These are phyloP conservation scores for Phataginus tetradactyla DNA, from an alignment of 2,797 vertebrate genomes.

Conservation along the genomic window DNA sequence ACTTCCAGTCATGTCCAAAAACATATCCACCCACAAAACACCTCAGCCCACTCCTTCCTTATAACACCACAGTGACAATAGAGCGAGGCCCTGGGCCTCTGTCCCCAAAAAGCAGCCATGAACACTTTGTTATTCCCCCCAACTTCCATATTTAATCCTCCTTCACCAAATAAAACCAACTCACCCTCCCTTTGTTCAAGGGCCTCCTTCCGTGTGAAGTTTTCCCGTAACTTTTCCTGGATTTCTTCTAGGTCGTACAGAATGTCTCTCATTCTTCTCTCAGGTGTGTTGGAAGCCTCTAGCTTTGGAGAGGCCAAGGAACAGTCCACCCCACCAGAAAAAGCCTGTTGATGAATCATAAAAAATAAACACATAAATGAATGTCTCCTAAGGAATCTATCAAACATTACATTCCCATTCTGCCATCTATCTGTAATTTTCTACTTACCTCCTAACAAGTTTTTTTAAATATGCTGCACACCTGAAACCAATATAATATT, in stretches of 20 bases:
- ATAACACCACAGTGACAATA: neutral
- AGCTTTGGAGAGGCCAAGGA: conserved; percentile 12
- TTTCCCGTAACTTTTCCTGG: conserved; percentile 70
- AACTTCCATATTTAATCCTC: neutral
- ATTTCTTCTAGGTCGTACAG: conserved; percentile 78
- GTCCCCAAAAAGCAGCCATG: neutral
- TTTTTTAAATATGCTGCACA: neutral
- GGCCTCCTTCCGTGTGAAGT: conserved; percentile 50
- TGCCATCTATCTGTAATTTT: neutral
- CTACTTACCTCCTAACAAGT: neutral
- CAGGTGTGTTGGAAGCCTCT: conserved; percentile 50
- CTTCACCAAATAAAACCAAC: neutral
- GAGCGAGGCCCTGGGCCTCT: neutral
- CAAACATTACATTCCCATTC: neutral
- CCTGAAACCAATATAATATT: too few relatives aligned
- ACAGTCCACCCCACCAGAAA: conserved; percentile 17
- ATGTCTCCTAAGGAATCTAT: neutral
- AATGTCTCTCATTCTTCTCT: conserved; percentile 67
- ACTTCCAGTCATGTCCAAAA: neutral
- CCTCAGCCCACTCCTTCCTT: neutral
- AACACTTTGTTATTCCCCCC: neutral
- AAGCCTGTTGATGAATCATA: conserved; percentile 65
- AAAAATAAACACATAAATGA: neutral
- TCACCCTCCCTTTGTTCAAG: conserved; percentile 63
- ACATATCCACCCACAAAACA: neutral